A percentile compares a stretch with the other conserved stretches of the same genome.
Evolutionary conservation across 1,140 invertebrate species (phyloP).

Genomic region (Drosophila micromelanica): DNA sequence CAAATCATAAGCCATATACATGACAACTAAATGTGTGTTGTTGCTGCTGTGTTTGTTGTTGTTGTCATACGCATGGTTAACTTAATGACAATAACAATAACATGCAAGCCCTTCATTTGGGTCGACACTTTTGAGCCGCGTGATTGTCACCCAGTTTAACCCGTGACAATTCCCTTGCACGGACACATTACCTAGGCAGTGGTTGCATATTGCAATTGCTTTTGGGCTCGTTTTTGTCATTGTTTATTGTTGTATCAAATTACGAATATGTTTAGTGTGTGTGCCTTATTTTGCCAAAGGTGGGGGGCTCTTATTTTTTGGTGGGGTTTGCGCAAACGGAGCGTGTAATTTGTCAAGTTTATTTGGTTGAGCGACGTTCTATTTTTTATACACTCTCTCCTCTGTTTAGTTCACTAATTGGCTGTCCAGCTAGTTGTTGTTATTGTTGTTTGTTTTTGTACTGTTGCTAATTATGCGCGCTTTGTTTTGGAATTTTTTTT

Average conservation of each 20-base stretch:
- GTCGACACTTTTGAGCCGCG: conserved; percentile 9
- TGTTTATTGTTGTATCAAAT: conserved; percentile 50
- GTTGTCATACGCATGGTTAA: conserved; percentile 61
- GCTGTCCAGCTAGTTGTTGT: conserved; percentile 44
- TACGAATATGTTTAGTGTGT: conserved; percentile 43
- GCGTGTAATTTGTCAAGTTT: conserved; percentile 79
- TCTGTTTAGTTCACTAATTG: conserved; percentile 55
- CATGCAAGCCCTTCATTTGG: conserved; percentile 16
- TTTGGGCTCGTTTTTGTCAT: conserved; percentile 6
- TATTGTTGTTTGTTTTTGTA: conserved; percentile 38
- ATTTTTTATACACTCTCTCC: conserved; percentile 6
- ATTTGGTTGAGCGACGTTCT: conserved; percentile 75
- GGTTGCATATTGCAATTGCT: conserved; percentile 36
- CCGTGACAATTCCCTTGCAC: conserved; percentile 7
- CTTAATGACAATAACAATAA: conserved; percentile 24
- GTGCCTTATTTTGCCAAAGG: conserved; percentile 53
- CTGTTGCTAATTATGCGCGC: conserved; percentile 70
- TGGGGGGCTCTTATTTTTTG: conserved; percentile 20
- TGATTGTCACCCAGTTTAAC: conserved; percentile 22
- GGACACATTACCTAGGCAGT: not conserved
- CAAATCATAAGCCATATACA: conserved; percentile 29
- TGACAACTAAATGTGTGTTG: conserved; percentile 25
- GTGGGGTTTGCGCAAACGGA: conserved; percentile 33
- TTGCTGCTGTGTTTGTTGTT: conserved; percentile 25
- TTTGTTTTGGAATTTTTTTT: conserved; percentile 43